Base-by-base conservation (phyloP, 2,113 vertebrate species). In the Ptychochromis oligacanthus region DNA sequence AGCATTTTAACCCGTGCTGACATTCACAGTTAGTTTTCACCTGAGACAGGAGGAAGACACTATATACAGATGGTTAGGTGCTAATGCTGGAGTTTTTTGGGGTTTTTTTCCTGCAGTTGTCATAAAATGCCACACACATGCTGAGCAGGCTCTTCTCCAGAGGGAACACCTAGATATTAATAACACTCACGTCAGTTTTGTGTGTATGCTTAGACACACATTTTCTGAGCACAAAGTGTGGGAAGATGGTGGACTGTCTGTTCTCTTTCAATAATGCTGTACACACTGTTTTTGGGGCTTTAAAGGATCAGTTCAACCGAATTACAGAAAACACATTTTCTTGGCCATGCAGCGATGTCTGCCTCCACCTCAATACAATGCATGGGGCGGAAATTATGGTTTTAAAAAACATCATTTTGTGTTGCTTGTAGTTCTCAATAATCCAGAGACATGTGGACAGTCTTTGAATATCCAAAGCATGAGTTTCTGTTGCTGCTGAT, bases 1-100 rank as follows among this genome's bases (percentile, higher is more conserved):
- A 93, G 93, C 91, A 85, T 85, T 93, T 91, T 89, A 93, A 94
- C 92, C 92, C 82, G 64, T 89, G 92, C 92, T 94, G 92, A 93
- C 91, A 89, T 89, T 90, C 88, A 89, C 88, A 88, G 79, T 93
- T 90, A 24, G 86, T 85, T 91, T 85, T 84, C 91, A 92, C 90
- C 85, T 40, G 87, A 87, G 87, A 90, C 76, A n/a, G 83, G 76
- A 84, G 81, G 67, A 76, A 88, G 85, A 90, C 81, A 86, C 85
- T 72, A 54, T 56, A 59, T 86, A 80, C 90, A 93, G 89, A 92
- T 91, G 93, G 92, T 86, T 78, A 34, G 62, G 36, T 86, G 88
- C 84, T 87, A 89, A 87, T 88, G 84, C 89, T 84, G 80, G 88
- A 75, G 38, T 38, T 77, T 91, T 87, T 88, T 87, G n/a, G n/a